Evolutionary conservation across 2,113 vertebrate species (phyloP).

Genomic region (Perca schrenkii): DNA sequence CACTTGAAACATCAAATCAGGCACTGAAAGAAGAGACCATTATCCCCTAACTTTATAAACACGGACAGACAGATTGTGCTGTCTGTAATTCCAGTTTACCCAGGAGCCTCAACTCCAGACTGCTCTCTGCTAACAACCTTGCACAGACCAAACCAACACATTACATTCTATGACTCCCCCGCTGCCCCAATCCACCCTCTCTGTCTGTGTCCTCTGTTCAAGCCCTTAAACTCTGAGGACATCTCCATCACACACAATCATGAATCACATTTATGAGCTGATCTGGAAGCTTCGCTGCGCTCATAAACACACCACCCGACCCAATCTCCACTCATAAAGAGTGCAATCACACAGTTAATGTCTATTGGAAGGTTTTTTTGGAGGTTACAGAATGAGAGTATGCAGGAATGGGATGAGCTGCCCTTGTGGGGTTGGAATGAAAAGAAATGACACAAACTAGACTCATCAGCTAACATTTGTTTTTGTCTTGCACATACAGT

Average conservation of each 20-base stretch:
- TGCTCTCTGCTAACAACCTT: neutral
- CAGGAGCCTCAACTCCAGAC: neutral
- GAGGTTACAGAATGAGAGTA: slow-evolving; percentile 1
- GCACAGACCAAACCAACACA: neutral
- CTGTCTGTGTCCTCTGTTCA: slow-evolving; percentile 12
- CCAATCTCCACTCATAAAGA: slow-evolving; percentile 38
- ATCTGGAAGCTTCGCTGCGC: slow-evolving; percentile 26
- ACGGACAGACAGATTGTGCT: neutral
- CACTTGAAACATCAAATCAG: neutral
- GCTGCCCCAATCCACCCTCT: neutral
- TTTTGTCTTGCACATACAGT: neutral
- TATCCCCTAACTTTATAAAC: neutral
- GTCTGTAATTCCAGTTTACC: neutral
- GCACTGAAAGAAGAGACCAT: neutral
- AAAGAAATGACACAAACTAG: neutral
- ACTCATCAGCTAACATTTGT: neutral
- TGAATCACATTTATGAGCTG: slow-evolving; percentile 55
- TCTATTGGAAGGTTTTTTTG: slow-evolving; percentile 25
- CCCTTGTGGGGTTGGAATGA: neutral
- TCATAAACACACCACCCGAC: slow-evolving; percentile 43
- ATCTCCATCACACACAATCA: slow-evolving; percentile 37
- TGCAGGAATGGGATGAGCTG: neutral
- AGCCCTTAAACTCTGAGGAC: slow-evolving; percentile 42
- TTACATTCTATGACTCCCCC: neutral
- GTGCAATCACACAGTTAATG: slow-evolving; percentile 37